phyloP scores from a whole-genome alignment of 2,797 vertebrate genomes.

The Sebastes hopkinsi region DNA sequence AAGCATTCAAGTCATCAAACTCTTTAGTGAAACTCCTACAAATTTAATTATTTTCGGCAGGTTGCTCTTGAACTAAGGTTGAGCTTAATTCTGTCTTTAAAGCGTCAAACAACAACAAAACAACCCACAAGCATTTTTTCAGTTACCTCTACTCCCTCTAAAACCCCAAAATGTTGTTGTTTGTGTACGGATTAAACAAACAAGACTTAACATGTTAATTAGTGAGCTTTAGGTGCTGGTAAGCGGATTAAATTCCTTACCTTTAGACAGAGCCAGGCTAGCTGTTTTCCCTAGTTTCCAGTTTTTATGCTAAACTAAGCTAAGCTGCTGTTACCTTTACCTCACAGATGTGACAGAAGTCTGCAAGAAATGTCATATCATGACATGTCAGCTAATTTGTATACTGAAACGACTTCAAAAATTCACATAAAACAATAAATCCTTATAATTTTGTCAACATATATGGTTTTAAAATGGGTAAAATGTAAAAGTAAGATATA shows the following conservation, averaged over 20 bases:
- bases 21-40: background rate
- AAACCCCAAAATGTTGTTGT: background rate
- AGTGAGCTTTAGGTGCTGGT: background rate
- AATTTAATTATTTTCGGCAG: background rate
- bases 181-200: background rate
- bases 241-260: background rate
- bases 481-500: background rate
- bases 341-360: background rate
- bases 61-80: background rate
- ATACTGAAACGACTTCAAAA: background rate
- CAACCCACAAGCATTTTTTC: background rate
- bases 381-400: background rate
- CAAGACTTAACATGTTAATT: background rate
- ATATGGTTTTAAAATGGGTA: background rate
- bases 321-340: background rate
- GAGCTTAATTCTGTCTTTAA: background rate
- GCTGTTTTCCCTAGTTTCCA: background rate
- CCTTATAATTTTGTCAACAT: background rate
- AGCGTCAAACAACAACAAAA: background rate
- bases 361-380: background rate
- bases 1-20: background rate
- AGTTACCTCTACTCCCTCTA: no score
- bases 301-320: background rate
- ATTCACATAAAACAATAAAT: background rate
- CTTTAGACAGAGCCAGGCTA: background rate